phyloP scores from a whole-genome alignment of 1,140 invertebrate genomes.

The Penaeus indicus region DNA sequence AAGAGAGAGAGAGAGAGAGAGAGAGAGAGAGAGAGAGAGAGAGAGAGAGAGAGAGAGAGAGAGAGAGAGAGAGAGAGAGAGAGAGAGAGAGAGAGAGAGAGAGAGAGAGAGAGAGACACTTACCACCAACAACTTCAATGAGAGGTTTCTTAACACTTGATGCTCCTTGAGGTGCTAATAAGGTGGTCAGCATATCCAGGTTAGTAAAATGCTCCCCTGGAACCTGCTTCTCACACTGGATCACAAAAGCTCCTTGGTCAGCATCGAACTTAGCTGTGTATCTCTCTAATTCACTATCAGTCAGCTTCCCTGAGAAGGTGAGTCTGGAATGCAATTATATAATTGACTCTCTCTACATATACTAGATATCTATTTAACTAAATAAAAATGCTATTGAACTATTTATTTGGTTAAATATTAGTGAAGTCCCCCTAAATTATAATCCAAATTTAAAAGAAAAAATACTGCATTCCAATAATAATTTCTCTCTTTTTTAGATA shows the following conservation, averaged over 20 bases:
- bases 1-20: too few relatives aligned
- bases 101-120: background rate
- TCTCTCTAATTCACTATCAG: slow-evolving; percentile 51
- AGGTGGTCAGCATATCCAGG: slow-evolving; percentile 44
- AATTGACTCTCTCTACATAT: background rate
- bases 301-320: slow-evolving; percentile 43
- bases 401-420: too few relatives aligned
- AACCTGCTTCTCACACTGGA: slow-evolving; percentile 45
- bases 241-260: slow-evolving; percentile 40
- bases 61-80: too few relatives aligned
- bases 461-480: too few relatives aligned
- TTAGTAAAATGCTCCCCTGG: slow-evolving; percentile 42
- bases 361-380: background rate
- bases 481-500: too few relatives aligned
- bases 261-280: slow-evolving; percentile 48
- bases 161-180: slow-evolving; percentile 48
- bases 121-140: slow-evolving; percentile 51
- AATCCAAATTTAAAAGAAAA: too few relatives aligned
- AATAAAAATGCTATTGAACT: too few relatives aligned
- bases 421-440: too few relatives aligned
- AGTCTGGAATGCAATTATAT: slow-evolving; percentile 28
- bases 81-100: too few relatives aligned
- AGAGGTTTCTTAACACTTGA: slow-evolving; percentile 46
- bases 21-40: too few relatives aligned
- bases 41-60: too few relatives aligned